phyloP scores from a whole-genome alignment of 2,888 invertebrate genomes.

The Nephrotoma appendiculata region DNA sequence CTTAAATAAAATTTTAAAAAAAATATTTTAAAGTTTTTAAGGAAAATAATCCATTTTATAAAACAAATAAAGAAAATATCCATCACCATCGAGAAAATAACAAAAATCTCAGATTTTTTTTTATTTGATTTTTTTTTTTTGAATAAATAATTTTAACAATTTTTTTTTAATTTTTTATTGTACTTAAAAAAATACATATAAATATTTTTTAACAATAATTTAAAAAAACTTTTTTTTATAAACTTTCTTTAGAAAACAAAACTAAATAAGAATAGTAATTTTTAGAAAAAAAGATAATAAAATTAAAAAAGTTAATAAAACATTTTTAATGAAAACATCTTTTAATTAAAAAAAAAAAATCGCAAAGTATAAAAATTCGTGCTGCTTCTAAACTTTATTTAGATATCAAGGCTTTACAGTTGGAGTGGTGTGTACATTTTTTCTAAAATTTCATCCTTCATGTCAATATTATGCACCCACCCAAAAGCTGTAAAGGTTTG shows the following conservation, averaged over 20 bases:
- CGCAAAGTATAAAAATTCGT: not conserved
- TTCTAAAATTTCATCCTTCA: not conserved
- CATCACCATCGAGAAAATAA: not conserved
- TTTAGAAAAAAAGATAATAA: not conserved
- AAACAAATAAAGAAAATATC: not conserved
- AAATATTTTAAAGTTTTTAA: not conserved
- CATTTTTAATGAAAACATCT: slow-evolving; percentile 4
- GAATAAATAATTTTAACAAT: not conserved
- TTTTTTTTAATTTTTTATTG: not conserved
- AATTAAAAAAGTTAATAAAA: slow-evolving; percentile 1
- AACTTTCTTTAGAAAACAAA: not conserved
- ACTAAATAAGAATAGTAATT: not conserved
- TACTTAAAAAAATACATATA: not conserved
- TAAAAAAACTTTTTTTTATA: not conserved
- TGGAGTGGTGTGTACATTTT: not conserved
- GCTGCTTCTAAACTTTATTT: not conserved
- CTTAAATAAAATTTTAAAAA: not conserved
- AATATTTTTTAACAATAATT: not conserved
- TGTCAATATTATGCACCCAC: not conserved
- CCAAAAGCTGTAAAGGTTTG: not conserved
- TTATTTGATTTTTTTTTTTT: not conserved
- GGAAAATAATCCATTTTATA: not conserved
- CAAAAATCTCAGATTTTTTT: not conserved
- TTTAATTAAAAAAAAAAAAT: not conserved
- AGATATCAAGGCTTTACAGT: not conserved